A percentile compares a stretch with the other conserved stretches of the same genome.
Evolutionary conservation across 1,140 invertebrate species (phyloP).

Genomic region (Pseudomyrmex flavicornis): DNA sequence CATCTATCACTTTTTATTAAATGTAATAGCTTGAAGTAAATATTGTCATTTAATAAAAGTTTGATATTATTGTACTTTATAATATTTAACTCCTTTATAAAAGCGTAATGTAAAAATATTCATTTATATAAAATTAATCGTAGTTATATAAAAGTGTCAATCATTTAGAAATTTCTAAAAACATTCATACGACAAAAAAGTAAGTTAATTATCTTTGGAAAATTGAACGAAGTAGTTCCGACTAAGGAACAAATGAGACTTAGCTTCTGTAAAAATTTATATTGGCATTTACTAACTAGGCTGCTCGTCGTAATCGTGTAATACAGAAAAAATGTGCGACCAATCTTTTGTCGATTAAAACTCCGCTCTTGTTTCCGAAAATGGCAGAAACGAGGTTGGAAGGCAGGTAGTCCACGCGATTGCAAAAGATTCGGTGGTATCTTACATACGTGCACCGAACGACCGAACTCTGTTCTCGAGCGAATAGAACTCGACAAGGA

Average conservation of each 20-base stretch:
- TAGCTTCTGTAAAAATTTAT: background rate
- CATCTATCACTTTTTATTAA: no score
- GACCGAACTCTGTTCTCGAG: background rate
- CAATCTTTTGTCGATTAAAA: slow-evolving; percentile 47
- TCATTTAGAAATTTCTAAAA: no score
- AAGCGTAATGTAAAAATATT: no score
- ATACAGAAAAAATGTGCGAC: slow-evolving; percentile 1
- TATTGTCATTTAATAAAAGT: no score
- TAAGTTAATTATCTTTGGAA: slow-evolving; percentile 10
- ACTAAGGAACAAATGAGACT: background rate
- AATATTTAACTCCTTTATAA: no score
- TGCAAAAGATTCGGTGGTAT: background rate
- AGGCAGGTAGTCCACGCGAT: background rate
- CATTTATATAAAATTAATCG: no score
- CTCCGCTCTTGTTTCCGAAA: background rate
- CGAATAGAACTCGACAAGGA: background rate
- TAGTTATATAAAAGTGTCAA: no score
- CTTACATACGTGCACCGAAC: slow-evolving; percentile 11
- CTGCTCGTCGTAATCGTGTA: slow-evolving; percentile 26
- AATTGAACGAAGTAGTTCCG: background rate
- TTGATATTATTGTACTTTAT: no score
- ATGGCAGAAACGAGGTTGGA: slow-evolving; percentile 26
- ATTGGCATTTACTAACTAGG: background rate
- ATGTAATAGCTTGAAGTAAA: no score
- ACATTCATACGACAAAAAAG: background rate